Base-by-base conservation (phyloP, 2,888 invertebrate species). In the Drosophila mimica region DNA sequence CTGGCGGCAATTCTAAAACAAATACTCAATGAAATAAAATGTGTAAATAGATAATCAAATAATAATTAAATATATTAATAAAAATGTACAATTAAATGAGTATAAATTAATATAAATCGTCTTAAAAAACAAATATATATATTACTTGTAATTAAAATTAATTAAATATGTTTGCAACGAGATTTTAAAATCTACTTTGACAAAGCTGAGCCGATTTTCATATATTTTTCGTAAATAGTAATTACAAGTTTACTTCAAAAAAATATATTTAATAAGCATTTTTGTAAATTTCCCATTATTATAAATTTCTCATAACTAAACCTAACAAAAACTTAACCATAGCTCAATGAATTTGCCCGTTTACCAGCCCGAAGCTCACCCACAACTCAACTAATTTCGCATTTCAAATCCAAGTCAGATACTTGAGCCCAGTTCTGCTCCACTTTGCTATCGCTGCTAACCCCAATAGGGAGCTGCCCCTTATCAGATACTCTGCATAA, bases 401-500 rank as follows among this genome's bases (percentile, higher is more conserved):
- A 36, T 34, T 17, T 48, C 20, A 60, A 59, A 56, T 48, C 36
- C 28, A 59, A 59, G 25, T 36, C 2, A 17, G 28, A 64, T 20
- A 46, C 8, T 46, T 25, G 4, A 25, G n/a, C 11, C n/a, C 11
- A 57, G n/a, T 4, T 40, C 17, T 58, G 46, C 28, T 54, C 60
- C 33, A 74, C 38, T 52, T 62, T 52, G 13, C 43, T 73, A 79
- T 79, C 76, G 9, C 58, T 9, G 25, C 51, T 66, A 52, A 48
- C 57, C 73, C 71, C 59, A 33, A 60, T 68, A 49, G 25, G 25
- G 49, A 52, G 51, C 54, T 11, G 7, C 5, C 20, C 58, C 30
- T 17, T 81, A 83, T 84, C 86, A 66, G 25, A 7, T 15, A 31
- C 8, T 46, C 48, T 40, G 62, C 75, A 83, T 85, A 60, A 57